These are phyloP conservation scores for Sphaerophoria taeniata DNA, from an alignment of 2,888 invertebrate species.

Conservation along the genomic window DNA sequence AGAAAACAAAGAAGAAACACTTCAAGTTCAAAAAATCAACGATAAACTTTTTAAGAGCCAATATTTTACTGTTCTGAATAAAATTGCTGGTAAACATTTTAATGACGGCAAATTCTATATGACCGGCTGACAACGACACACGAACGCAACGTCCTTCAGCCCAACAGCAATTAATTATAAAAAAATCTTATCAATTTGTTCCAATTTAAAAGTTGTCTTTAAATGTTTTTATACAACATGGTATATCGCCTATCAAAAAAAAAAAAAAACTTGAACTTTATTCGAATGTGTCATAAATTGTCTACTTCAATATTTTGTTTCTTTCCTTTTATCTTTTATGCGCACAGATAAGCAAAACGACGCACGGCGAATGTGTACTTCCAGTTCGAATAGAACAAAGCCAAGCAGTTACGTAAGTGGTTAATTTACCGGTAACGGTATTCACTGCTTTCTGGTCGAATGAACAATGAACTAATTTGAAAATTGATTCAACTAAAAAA, in stretches of 20 bases:
- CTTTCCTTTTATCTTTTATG: not conserved
- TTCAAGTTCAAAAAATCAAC: too few relatives aligned
- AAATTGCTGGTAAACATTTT: conserved; percentile 27
- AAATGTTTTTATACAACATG: not conserved
- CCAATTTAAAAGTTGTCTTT: conserved; percentile 34
- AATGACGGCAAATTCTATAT: conserved; percentile 14
- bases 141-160: conserved; percentile 1
- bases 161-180: conserved; percentile 32
- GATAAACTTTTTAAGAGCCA: not conserved
- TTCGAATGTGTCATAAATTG: conserved; percentile 23
- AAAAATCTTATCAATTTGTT: conserved; percentile 54
- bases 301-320: not conserved
- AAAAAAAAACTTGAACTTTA: conserved; percentile 20
- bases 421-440: conserved; percentile 25
- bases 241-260: too few relatives aligned
- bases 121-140: too few relatives aligned
- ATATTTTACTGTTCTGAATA: conserved; percentile 5
- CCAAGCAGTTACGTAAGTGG: conserved; percentile 11
- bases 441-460: conserved; percentile 14
- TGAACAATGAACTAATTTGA: conserved; percentile 9
- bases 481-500: conserved; percentile 21
- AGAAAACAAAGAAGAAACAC: too few relatives aligned
- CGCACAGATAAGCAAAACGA: conserved; percentile 6
- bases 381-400: not conserved
- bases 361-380: too few relatives aligned